Evolutionary conservation across 1,140 invertebrate species (phyloP), one percentile per base, ranked within the genome.

Genomic region (Caenorhabditis remanei): DNA sequence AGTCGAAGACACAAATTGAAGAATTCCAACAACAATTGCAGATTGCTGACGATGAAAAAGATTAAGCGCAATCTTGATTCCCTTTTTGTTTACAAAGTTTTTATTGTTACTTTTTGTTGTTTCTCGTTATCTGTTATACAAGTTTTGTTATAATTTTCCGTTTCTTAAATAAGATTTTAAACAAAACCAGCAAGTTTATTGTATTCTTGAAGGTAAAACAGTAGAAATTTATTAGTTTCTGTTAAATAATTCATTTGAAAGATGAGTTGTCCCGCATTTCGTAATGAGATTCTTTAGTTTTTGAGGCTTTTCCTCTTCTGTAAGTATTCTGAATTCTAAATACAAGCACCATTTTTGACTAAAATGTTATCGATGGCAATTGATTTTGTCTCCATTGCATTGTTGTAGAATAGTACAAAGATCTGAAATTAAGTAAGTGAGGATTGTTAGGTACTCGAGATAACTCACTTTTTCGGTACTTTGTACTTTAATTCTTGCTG

Each of bases 281-380:
- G 11, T 5, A 40, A n/a, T 58, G 58, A 84, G 53, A 84, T 84
- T 56, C 53, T 61, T 8, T 58, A n/a, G 4, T 11, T 40, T 32
- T 19, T 19, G n/a, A 40, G n/a, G 11, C 2, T 58, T 58, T 32
- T 14, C 43, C 19, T 43, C 11, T 83, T 4, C 32, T 19, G 6
- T 1, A 6, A 40, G 7, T 4, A 21, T 58, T 56, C 19, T 40
- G 19, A n/a, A 24, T 9, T 40, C n/a, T n/a, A 84, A n/a, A 63
- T 50, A 79, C 85, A 86, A 2, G 63, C 48, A 16, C 86, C 86
- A 21, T 41, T 56, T 19, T 75, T 58, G 6, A 87, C 50, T 19
- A 61, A 67, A 84, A 87, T 87, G 24, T 87, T 87, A n/a, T 87
- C 86, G 50, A 87, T 67, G 6, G 86, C 86, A 24, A 87, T 87